Base-by-base conservation (phyloP, 2,888 invertebrate genomes). In the Troglohyphantes excavatus region DNA sequence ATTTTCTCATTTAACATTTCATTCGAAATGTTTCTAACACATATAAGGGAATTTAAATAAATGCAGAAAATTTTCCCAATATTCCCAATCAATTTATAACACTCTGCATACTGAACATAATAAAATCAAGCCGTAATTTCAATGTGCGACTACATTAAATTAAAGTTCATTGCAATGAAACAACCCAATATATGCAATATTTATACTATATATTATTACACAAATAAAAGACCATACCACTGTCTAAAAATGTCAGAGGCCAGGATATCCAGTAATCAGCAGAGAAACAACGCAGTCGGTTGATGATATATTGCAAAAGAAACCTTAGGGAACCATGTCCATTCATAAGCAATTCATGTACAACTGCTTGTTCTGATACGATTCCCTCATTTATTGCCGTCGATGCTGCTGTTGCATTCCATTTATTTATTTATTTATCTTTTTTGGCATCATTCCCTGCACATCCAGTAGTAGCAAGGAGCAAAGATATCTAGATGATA, bases 321-420 rank as follows among this genome's bases (percentile, higher is more conserved):
- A n/a, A 19, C 33, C 68, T n/a, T 2, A 33, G 33, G 68, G 68
- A 17, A 68, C 21, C 33, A 17, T n/a, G 17, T 53, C 53, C n/a
- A n/a, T 53, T 53, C 68, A 68, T 33, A 68, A 33, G 33, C 65
- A 65, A 65, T 65, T 23, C 65, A 65, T 27, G 65, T 65, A 9
- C 26, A 65, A 65, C 65, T 65, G 65, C 68, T 33, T 33, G 68
- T 29, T 33, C 33, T 9, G 13, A 19, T 27, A 13, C 27, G 7
- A 33, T 27, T 33, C 29, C 33, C 3, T 33, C 33, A 17, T 19
- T 68, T 33, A 33, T 33, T 19, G 33, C 5, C 2, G 65, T 65
- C 68, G 1, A 68, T 33, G 33, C 27, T 65, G 65, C 2, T 26
- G 13, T 23, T 26, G 27, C 68, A 68, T n/a, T 33, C 5, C 39